Conservation (phyloP, 2,888 invertebrate species). For the Drosophila tripunctata region DNA sequence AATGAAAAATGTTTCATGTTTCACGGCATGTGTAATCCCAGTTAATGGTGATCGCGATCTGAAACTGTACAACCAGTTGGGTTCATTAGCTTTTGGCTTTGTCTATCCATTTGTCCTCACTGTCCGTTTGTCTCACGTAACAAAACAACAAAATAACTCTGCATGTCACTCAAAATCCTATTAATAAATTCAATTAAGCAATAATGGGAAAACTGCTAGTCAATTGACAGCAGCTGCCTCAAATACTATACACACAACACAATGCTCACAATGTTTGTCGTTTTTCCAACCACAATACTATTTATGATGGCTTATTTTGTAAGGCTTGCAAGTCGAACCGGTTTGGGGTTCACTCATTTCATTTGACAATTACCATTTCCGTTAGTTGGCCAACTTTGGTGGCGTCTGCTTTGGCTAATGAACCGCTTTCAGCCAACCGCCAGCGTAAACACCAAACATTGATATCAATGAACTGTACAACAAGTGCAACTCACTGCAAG, state of each 20-base stretch:
- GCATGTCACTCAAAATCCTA: conserved; percentile 73
- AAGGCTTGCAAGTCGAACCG: conserved; percentile 59
- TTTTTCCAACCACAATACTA: conserved; percentile 68
- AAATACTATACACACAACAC: conserved; percentile 8
- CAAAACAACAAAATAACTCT: conserved; percentile 41
- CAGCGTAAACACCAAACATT: conserved; percentile 6
- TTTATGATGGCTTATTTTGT: conserved; percentile 77
- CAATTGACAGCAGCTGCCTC: conserved; percentile 51
- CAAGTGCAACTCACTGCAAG: conserved; percentile 33
- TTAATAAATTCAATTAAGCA: conserved; percentile 76
- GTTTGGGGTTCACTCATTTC: conserved; percentile 64
- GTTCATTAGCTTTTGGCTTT: conserved; percentile 64
- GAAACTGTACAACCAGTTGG: conserved; percentile 31
- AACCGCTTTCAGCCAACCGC: conserved; percentile 54
- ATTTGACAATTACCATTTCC: conserved; percentile 80
- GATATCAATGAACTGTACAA: conserved; percentile 66
- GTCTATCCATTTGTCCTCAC: too few species aligned
- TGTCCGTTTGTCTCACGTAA: conserved; percentile 68
- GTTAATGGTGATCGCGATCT: conserved; percentile 4
- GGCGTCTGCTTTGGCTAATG: conserved; percentile 76
- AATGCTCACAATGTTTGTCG: conserved; percentile 48
- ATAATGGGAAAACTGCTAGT: conserved; percentile 72
- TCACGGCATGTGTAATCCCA: conserved; percentile 19
- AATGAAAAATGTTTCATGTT: conserved; percentile 2
- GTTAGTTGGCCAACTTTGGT: conserved; percentile 79